Evolutionary conservation across 2,113 vertebrate species (phyloP).

Genomic region (Peromyscus polionotus): DNA sequence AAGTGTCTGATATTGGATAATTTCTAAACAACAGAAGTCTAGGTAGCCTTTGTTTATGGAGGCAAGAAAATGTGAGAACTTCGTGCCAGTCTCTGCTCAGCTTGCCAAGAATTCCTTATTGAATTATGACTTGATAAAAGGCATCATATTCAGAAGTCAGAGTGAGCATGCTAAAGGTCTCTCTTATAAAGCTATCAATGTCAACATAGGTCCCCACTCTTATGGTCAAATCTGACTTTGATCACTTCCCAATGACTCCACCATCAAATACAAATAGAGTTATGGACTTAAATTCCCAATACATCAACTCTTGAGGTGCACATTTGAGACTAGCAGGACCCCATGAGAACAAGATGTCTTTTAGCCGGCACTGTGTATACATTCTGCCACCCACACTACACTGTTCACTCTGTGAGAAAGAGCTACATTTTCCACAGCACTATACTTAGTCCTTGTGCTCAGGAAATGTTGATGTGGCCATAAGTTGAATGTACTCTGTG

Average conservation of each 20-base stretch:
- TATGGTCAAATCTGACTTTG: background rate
- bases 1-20: background rate
- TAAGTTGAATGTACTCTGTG: background rate
- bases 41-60: background rate
- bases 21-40: background rate
- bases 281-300: background rate
- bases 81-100: background rate
- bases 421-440: background rate
- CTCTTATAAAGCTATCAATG: background rate
- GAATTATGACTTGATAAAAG: background rate
- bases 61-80: background rate
- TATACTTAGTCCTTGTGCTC: background rate
- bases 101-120: background rate
- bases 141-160: background rate
- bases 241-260: background rate
- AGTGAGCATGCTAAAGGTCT: background rate
- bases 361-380: background rate
- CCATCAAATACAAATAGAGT: background rate
- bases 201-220: background rate
- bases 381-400: background rate
- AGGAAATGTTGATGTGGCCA: background rate
- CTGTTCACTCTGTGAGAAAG: background rate
- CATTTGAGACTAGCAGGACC: background rate
- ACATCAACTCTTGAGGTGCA: no score
- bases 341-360: background rate